A percentile compares a stretch with the other conserved stretches of the same genome.
These are phyloP conservation scores for Chondrilla cf. caribensis DNA, from an alignment of 37 sponge, comb jelly and placozoan species.

Conservation along the genomic window DNA sequence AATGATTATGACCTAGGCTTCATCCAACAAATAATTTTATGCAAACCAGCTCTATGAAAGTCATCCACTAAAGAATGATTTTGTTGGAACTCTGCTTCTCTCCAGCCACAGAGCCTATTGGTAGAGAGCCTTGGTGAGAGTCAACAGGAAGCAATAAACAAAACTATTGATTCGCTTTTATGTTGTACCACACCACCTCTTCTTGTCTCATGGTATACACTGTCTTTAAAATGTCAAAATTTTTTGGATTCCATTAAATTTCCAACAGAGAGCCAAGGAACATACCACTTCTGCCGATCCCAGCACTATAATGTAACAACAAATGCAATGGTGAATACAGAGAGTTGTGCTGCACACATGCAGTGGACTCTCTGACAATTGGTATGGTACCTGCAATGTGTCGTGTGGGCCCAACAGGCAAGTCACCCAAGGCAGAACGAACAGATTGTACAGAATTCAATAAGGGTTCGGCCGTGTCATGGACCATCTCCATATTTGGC, in stretches of 20 bases:
- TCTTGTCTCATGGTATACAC: slow-evolving; percentile 81
- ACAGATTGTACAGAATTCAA: slow-evolving; percentile 46
- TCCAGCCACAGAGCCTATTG: slow-evolving; percentile 12
- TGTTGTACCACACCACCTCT: slow-evolving; percentile 92
- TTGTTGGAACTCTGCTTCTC: background rate
- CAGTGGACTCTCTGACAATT: background rate
- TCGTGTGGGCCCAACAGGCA: slow-evolving; percentile 52
- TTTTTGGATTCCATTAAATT: slow-evolving; percentile 48
- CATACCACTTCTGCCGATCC: slow-evolving; percentile 84
- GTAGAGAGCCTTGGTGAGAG: background rate
- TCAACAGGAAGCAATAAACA: background rate
- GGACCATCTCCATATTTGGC: too few species aligned
- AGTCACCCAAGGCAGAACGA: background rate
- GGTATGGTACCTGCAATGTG: slow-evolving; percentile 89
- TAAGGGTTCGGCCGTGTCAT: slow-evolving; percentile 39
- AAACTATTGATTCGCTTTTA: slow-evolving; percentile 42
- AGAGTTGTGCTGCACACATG: too few species aligned
- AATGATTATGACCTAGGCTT: too few species aligned
- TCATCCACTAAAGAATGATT: background rate
- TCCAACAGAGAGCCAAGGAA: slow-evolving; percentile 74
- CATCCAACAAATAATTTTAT: too few species aligned
- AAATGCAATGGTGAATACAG: too few species aligned
- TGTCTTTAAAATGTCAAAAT: slow-evolving; percentile 70
- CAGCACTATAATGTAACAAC: slow-evolving; percentile 48
- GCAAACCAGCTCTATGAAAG: too few species aligned